phyloP scores from a whole-genome alignment of 1,140 invertebrate genomes.

The Brachionus manjavacas region DNA sequence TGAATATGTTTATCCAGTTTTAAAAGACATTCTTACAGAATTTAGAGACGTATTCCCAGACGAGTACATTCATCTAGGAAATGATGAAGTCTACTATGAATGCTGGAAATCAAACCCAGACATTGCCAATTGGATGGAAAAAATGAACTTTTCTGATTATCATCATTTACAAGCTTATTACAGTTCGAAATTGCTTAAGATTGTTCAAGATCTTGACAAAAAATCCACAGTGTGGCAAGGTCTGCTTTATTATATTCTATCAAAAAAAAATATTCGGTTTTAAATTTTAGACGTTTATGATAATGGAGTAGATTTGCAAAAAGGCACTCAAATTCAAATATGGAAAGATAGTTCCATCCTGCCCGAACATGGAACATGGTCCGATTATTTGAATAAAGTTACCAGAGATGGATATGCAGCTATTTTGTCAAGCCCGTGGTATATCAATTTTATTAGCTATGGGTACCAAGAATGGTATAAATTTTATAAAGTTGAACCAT shows the following conservation, averaged over 20 bases:
- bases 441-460: constrained; percentile 69
- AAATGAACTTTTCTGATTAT: constrained; percentile 56
- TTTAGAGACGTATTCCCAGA: constrained; percentile 52
- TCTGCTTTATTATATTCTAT: not conserved
- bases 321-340: constrained; percentile 42
- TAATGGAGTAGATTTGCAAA: constrained; percentile 23
- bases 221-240: constrained; percentile 42
- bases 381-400: constrained; percentile 53
- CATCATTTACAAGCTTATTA: constrained; percentile 61
- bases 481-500: constrained; percentile 44
- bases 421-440: constrained; percentile 76
- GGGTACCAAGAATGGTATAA: constrained; percentile 53
- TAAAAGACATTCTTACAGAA: constrained; percentile 52
- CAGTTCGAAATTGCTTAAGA: constrained; percentile 35
- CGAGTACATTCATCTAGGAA: constrained; percentile 63
- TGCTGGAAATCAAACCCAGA: constrained; percentile 78
- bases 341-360: constrained; percentile 41
- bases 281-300: constrained; percentile 64
- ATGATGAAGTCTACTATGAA: constrained; percentile 78
- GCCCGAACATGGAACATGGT: constrained; percentile 27
- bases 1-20: constrained; percentile 50
- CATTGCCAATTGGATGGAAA: constrained; percentile 68
- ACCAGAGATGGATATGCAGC: constrained; percentile 63
- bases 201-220: constrained; percentile 11
- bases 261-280: constrained; percentile 58